phyloP scores from a whole-genome alignment of 1,140 invertebrate genomes.

The Camponotus pennsylvanicus region DNA sequence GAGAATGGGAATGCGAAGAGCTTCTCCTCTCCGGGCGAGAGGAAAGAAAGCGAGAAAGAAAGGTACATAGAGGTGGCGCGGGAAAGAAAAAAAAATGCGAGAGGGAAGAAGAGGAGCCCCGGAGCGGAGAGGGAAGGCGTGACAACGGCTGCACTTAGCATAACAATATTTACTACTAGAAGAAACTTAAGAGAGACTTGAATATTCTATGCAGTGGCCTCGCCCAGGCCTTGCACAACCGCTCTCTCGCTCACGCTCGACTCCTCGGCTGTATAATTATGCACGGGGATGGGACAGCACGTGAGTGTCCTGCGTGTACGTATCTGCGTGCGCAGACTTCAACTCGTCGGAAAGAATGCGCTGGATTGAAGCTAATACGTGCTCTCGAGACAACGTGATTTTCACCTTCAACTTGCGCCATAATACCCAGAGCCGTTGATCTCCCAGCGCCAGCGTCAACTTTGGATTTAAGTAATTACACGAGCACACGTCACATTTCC shows the following conservation, averaged over 20 bases:
- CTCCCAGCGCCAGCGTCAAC: conserved; percentile 5
- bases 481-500: conserved; percentile 33
- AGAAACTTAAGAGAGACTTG: conserved; percentile 72
- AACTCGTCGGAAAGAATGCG: conserved; percentile 47
- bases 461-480: conserved; percentile 50
- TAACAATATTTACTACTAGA: conserved; percentile 80
- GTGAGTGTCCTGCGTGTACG: conserved; percentile 3
- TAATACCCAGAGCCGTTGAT: conserved; percentile 49
- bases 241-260: conserved; percentile 15
- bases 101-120: conserved; percentile 28
- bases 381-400: conserved; percentile 40
- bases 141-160: conserved; percentile 77
- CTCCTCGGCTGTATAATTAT: conserved; percentile 68
- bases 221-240: conserved; percentile 70
- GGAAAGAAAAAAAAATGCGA: neutral
- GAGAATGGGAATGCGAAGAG: conserved; percentile 41
- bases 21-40: neutral
- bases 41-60: conserved; percentile 36
- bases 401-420: conserved; percentile 20
- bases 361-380: conserved; percentile 57
- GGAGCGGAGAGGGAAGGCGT: conserved; percentile 66
- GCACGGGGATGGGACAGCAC: conserved; percentile 66
- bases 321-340: conserved; percentile 1
- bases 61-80: neutral
- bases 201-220: conserved; percentile 74